phyloP scores from a whole-genome alignment of 2,888 invertebrate genomes.

The Eulithis prunata region DNA sequence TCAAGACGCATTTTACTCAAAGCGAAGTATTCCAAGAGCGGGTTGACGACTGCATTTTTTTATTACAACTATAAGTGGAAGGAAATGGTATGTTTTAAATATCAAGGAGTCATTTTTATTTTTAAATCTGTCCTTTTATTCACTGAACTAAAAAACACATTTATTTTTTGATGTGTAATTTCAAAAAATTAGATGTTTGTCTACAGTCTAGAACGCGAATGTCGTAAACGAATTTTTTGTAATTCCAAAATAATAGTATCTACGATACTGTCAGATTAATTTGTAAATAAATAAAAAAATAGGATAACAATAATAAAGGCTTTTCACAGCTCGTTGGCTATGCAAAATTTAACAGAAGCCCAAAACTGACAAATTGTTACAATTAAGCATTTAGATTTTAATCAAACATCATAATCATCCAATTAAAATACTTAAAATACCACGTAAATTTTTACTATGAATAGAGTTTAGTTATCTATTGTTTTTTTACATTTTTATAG shows the following conservation, averaged over 20 bases:
- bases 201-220: neutral
- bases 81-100: neutral
- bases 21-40: constrained; percentile 25
- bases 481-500: constrained; percentile 28
- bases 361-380: constrained; percentile 52
- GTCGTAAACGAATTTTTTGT: neutral
- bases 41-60: constrained; percentile 13
- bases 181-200: neutral
- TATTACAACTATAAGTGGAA: constrained; percentile 14
- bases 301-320: constrained; percentile 34
- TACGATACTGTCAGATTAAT: neutral
- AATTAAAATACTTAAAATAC: constrained; percentile 46
- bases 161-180: too few relatives aligned
- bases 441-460: constrained; percentile 26
- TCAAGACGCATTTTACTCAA: constrained; percentile 22
- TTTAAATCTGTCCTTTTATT: constrained; percentile 3
- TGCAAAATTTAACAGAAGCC: constrained; percentile 54
- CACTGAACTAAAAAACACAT: too few relatives aligned
- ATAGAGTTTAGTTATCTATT: constrained; percentile 26
- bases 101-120: neutral
- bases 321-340: constrained; percentile 59
- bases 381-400: constrained; percentile 54
- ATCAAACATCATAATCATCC: constrained; percentile 54
- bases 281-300: constrained; percentile 30
- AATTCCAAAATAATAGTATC: neutral